A percentile compares a stretch with the other conserved stretches of the same genome.
Conservation (phyloP, 2,888 invertebrate species). For the Syrphus vitripennis region DNA sequence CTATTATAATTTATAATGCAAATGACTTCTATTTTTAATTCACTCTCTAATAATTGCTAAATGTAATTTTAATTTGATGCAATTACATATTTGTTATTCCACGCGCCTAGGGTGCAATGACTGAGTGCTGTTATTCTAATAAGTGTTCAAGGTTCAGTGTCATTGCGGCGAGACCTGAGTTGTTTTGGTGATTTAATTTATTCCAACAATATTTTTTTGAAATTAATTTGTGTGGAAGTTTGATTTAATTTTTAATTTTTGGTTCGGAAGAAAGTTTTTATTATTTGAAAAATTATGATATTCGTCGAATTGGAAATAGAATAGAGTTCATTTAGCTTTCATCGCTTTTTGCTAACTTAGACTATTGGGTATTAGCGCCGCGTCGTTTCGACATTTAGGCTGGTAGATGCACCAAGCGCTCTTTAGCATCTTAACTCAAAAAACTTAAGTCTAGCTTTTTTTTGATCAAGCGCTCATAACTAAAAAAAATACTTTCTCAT, state of each 20-base stretch:
- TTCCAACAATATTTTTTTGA: neutral
- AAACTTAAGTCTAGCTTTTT: too few species aligned
- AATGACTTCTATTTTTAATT: conserved; percentile 57
- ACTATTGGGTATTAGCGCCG: too few species aligned
- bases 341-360: too few species aligned
- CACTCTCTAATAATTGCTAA: conserved; percentile 37
- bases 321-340: too few species aligned
- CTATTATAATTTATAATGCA: conserved; percentile 31
- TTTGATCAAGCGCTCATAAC: too few species aligned
- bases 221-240: neutral
- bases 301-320: too few species aligned
- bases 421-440: too few species aligned
- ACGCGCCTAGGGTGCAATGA: conserved; percentile 60
- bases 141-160: conserved; percentile 48
- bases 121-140: conserved; percentile 22
- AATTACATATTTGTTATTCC: conserved; percentile 40
- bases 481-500: too few species aligned
- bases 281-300: too few species aligned
- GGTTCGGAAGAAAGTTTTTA: too few species aligned
- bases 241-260: neutral
- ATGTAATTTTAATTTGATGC: conserved; percentile 56
- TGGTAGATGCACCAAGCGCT: too few species aligned
- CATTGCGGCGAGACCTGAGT: conserved; percentile 24
- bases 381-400: too few species aligned
- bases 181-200: neutral